Conservation (phyloP, 1,140 invertebrate genomes). For the Papilio polytes region DNA sequence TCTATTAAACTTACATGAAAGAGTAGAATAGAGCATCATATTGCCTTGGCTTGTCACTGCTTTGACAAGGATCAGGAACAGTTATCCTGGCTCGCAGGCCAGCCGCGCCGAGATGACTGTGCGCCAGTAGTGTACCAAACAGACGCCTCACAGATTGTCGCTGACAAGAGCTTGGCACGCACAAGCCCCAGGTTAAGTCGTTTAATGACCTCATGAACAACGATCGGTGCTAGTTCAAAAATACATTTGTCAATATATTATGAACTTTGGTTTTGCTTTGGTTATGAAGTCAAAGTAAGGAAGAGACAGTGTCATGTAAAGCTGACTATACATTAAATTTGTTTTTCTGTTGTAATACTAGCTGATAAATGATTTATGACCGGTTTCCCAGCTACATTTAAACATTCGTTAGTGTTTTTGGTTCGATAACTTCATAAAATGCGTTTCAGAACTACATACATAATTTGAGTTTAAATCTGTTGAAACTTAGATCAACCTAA, state of each 20-base stretch:
- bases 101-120: slow-evolving; percentile 71
- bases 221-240: slow-evolving; percentile 62
- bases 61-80: slow-evolving; percentile 68
- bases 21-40: slow-evolving; percentile 68
- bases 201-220: slow-evolving; percentile 73
- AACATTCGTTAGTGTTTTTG: too few species aligned
- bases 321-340: too few species aligned
- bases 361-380: too few species aligned
- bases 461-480: too few species aligned
- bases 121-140: slow-evolving; percentile 74
- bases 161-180: slow-evolving; percentile 82
- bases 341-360: too few species aligned
- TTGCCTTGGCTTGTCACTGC: slow-evolving; percentile 51
- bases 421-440: too few species aligned
- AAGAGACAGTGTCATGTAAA: too few species aligned
- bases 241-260: slow-evolving; percentile 37
- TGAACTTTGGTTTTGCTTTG: not conserved
- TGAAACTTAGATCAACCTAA: too few species aligned
- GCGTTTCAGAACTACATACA: too few species aligned
- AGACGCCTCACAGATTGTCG: slow-evolving; percentile 75
- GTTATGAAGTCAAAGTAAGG: too few species aligned
- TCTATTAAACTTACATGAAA: slow-evolving; percentile 76
- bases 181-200: slow-evolving; percentile 82
- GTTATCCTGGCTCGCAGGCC: slow-evolving; percentile 73
- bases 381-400: too few species aligned